Evolutionary conservation across 1,140 invertebrate genomes (phyloP).

Genomic region (Bombus sibiricus): DNA sequence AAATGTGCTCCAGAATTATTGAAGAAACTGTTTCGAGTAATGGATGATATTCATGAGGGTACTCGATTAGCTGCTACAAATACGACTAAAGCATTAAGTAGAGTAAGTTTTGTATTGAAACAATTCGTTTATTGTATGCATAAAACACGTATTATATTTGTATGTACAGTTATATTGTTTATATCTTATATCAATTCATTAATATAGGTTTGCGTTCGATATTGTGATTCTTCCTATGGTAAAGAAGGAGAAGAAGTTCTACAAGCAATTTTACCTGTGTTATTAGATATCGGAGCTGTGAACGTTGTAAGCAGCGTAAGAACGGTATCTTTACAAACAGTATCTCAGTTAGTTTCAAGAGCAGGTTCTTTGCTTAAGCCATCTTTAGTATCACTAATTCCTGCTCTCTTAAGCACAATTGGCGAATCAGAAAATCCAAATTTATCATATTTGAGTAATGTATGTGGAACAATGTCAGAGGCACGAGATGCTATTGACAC

Average conservation of each 20-base stretch:
- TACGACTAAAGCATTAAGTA: slow-evolving; percentile 90
- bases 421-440: slow-evolving; percentile 92
- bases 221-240: slow-evolving; percentile 89
- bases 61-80: slow-evolving; percentile 91
- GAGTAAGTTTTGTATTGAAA: slow-evolving; percentile 83
- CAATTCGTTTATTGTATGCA: not conserved
- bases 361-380: slow-evolving; percentile 91
- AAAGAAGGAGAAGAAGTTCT: slow-evolving; percentile 91
- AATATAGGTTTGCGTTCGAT: slow-evolving; percentile 88
- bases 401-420: slow-evolving; percentile 91
- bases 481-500: slow-evolving; percentile 90
- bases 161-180: not conserved
- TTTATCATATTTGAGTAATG: slow-evolving; percentile 90
- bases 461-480: slow-evolving; percentile 86
- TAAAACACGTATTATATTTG: not conserved
- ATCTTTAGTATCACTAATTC: slow-evolving; percentile 91
- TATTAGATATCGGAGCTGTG: slow-evolving; percentile 91
- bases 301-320: slow-evolving; percentile 91
- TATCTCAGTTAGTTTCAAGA: slow-evolving; percentile 91
- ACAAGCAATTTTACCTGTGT: slow-evolving; percentile 89
- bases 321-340: slow-evolving; percentile 90
- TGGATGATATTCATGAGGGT: slow-evolving; percentile 96
- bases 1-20: slow-evolving; percentile 86
- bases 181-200: slow-evolving; percentile 14
- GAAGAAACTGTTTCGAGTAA: slow-evolving; percentile 92